Conservation (phyloP, 2,888 invertebrate genomes). For the Drosophila aldrichi region DNA sequence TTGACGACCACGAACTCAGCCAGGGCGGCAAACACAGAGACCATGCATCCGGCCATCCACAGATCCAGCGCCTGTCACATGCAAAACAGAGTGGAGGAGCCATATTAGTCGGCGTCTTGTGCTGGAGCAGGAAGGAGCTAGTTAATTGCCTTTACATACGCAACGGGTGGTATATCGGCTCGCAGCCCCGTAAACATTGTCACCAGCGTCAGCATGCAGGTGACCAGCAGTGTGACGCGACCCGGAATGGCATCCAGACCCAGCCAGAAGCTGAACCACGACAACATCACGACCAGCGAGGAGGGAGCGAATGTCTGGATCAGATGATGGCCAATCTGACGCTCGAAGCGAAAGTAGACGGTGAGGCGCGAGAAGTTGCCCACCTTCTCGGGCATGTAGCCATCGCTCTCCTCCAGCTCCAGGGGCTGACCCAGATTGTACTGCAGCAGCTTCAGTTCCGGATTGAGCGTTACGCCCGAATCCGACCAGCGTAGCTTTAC, state of each 20-base stretch:
- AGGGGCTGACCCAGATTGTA: slow-evolving; percentile 91
- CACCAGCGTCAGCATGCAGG: slow-evolving; percentile 93
- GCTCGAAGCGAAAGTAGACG: slow-evolving; percentile 92
- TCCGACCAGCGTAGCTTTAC: slow-evolving; percentile 91
- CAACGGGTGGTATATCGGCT: slow-evolving; percentile 94
- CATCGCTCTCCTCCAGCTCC: slow-evolving; percentile 89
- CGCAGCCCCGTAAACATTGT: slow-evolving; percentile 94
- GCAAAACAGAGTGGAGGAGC: slow-evolving; percentile 18
- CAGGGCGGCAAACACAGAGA: slow-evolving; percentile 93
- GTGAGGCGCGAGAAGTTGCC: slow-evolving; percentile 93
- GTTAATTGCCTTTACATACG: slow-evolving; percentile 91
- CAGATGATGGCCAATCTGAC: slow-evolving; percentile 93
- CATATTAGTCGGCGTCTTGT: not conserved
- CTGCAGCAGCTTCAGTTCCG: slow-evolving; percentile 91
- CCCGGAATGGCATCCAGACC: slow-evolving; percentile 94
- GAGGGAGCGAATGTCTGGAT: slow-evolving; percentile 95
- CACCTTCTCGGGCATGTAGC: slow-evolving; percentile 91
- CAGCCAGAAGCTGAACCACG: slow-evolving; percentile 95
- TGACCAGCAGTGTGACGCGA: slow-evolving; percentile 92
- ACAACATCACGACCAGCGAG: slow-evolving; percentile 92
- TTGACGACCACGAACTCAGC: slow-evolving; percentile 94
- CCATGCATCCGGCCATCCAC: slow-evolving; percentile 96
- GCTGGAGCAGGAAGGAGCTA: not conserved
- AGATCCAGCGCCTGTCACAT: slow-evolving; percentile 90
- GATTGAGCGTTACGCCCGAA: slow-evolving; percentile 91